phyloP scores from a whole-genome alignment of 2,888 invertebrate species.

The Andrena flavipes region DNA sequence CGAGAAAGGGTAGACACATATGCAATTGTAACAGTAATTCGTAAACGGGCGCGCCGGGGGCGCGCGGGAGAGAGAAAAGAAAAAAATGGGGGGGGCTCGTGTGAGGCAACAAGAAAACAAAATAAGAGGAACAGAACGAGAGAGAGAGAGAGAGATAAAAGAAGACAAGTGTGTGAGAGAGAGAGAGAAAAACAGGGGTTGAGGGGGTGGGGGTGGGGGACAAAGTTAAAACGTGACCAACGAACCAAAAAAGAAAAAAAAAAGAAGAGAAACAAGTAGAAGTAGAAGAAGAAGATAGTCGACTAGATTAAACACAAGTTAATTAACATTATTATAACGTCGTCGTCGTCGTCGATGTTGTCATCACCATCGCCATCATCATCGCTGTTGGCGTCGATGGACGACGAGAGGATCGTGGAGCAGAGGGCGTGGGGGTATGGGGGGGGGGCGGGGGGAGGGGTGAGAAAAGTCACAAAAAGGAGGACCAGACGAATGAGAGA shows the following conservation, averaged over 20 bases:
- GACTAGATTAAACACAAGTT: conserved; percentile 60
- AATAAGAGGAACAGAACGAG: background rate
- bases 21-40: conserved; percentile 24
- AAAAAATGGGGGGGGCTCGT: background rate
- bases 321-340: conserved; percentile 54
- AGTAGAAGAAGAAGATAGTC: conserved; percentile 38
- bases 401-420: conserved; percentile 35
- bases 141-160: background rate
- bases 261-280: conserved; percentile 21
- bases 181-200: background rate
- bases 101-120: background rate
- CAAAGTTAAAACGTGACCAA: background rate
- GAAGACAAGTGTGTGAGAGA: background rate
- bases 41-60: conserved; percentile 42
- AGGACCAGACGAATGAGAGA: background rate
- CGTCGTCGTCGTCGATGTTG: conserved; percentile 51
- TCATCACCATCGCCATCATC: conserved; percentile 36
- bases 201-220: background rate
- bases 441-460: too few species aligned
- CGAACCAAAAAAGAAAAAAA: background rate
- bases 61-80: conserved; percentile 12
- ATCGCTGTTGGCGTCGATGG: conserved; percentile 45
- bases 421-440: background rate
- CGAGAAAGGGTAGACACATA: conserved; percentile 52
- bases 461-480: background rate